These are phyloP conservation scores for Adrianichthys oophorus DNA, from an alignment of 2,797 vertebrate species.

Conservation along the genomic window DNA sequence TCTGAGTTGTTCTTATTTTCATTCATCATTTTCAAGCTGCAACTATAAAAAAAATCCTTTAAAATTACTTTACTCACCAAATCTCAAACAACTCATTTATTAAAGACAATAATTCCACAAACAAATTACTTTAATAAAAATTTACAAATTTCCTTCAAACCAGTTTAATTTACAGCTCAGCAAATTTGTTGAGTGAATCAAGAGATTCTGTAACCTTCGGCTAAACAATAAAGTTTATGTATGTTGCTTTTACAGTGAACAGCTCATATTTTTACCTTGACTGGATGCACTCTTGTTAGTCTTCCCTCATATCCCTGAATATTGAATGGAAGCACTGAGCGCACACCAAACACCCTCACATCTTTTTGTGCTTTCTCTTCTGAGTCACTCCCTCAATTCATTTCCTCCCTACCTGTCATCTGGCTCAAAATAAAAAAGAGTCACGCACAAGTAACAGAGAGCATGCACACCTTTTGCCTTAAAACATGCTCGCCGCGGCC, in stretches of 20 bases:
- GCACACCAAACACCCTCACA: slow-evolving; percentile 19
- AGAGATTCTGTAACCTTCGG: too few relatives aligned
- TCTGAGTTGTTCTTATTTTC: too few relatives aligned
- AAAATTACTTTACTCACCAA: too few relatives aligned
- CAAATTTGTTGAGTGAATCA: too few relatives aligned
- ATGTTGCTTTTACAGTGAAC: slow-evolving; percentile 1
- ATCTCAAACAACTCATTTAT: too few relatives aligned
- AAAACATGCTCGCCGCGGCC: slow-evolving; percentile 52
- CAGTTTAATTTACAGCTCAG: too few relatives aligned
- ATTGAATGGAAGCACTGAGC: slow-evolving; percentile 42
- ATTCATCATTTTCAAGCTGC: too few relatives aligned
- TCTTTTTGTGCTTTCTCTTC: slow-evolving; percentile 23
- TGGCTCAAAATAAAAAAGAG: slow-evolving; percentile 57
- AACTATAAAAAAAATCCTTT: too few relatives aligned
- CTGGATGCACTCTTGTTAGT: slow-evolving; percentile 1
- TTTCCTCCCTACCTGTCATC: slow-evolving; percentile 57
- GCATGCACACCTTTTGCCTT: slow-evolving; percentile 48
- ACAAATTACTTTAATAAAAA: too few relatives aligned
- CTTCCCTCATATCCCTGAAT: slow-evolving; percentile 12
- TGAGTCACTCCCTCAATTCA: slow-evolving; percentile 48
- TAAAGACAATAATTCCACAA: too few relatives aligned
- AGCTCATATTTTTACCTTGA: slow-evolving; percentile 6
- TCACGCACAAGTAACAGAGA: slow-evolving; percentile 39
- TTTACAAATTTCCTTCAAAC: too few relatives aligned
- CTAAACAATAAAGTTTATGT: too few relatives aligned